Conservation (phyloP, 2,113 vertebrate species). For the Xyrauchen texanus region DNA sequence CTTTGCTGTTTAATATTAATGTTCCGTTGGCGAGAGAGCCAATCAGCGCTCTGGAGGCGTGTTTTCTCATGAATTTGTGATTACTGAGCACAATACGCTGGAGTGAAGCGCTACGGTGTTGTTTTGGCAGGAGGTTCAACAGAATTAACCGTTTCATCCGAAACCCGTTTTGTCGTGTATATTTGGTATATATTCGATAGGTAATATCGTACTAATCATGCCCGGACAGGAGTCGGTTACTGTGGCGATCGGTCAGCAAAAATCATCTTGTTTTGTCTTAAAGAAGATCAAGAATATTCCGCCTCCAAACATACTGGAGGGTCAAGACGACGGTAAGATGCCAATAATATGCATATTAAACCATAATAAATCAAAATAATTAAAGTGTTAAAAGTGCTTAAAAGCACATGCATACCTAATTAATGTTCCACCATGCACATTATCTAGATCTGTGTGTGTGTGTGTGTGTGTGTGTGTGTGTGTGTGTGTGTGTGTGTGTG, state of each 20-base stretch:
- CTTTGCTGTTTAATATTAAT: constrained; percentile 5
- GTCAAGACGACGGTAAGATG: constrained; percentile 72
- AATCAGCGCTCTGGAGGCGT: constrained; percentile 2
- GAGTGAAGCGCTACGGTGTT: neutral
- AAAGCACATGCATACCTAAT: too few relatives aligned
- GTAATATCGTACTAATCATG: constrained; percentile 53
- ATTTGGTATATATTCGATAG: too few relatives aligned
- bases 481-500: too few relatives aligned
- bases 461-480: too few relatives aligned
- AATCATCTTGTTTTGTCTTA: constrained; percentile 82
- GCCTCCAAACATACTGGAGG: constrained; percentile 77
- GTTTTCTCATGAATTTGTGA: constrained; percentile 17
- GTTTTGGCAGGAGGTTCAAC: constrained; percentile 4
- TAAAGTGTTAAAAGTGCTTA: too few relatives aligned
- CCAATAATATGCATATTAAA: neutral
- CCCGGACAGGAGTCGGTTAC: constrained; percentile 62
- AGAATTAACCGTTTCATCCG: too few relatives aligned
- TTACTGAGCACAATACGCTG: neutral
- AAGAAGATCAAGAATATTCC: constrained; percentile 94
- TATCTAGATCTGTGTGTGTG: neutral
- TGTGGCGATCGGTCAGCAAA: constrained; percentile 62
- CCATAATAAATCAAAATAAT: neutral
- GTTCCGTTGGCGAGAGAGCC: neutral
- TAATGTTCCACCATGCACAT: neutral
- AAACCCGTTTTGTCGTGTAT: neutral